phyloP scores from a whole-genome alignment of 2,888 invertebrate species.

The Halictus ligatus region DNA sequence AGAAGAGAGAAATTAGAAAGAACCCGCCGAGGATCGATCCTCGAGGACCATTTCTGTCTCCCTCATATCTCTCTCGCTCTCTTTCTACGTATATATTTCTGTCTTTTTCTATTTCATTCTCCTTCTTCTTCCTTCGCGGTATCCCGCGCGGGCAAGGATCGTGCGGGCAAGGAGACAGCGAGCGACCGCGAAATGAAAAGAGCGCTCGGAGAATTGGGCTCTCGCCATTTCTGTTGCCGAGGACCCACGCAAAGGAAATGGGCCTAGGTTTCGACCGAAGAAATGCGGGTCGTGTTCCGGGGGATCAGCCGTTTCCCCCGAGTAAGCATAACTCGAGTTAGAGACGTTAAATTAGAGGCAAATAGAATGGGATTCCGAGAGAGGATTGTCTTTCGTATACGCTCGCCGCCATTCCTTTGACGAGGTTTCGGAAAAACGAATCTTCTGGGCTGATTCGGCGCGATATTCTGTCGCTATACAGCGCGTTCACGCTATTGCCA shows the following conservation, averaged over 20 bases:
- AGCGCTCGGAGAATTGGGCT: neutral
- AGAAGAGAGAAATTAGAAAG: neutral
- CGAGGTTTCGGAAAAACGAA: neutral
- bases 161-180: neutral
- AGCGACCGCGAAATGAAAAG: neutral
- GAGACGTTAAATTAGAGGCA: neutral
- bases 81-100: too few species aligned
- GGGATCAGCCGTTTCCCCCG: neutral
- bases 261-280: neutral
- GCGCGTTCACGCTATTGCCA: too few species aligned
- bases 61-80: too few species aligned
- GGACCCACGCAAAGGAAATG: neutral
- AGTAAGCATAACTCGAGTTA: neutral
- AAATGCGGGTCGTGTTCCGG: neutral
- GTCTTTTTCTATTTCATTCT: neutral
- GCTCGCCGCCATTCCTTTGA: neutral
- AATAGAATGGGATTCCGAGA: neutral
- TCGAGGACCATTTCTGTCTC: neutral
- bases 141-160: neutral
- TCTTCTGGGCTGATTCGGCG: neutral
- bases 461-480: too few species aligned
- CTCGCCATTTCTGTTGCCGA: neutral
- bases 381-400: neutral
- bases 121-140: neutral
- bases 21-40: slow-evolving; percentile 6